A percentile compares a stretch with the other conserved stretches of the same genome.
These are phyloP conservation scores for Neotragus moschatus DNA, from an alignment of 2,113 vertebrate species.

Conservation along the genomic window DNA sequence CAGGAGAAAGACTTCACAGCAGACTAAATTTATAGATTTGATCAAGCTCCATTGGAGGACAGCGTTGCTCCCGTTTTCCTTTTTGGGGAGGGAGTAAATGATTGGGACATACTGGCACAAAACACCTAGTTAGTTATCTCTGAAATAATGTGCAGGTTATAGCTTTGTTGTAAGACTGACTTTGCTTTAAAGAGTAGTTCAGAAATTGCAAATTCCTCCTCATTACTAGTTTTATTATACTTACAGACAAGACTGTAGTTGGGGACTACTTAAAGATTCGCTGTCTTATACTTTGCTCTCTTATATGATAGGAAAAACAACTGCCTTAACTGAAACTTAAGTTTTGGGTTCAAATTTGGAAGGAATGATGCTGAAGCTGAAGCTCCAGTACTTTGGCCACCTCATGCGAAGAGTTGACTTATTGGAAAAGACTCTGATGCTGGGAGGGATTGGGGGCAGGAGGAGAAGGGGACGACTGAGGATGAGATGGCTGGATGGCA, in stretches of 20 bases:
- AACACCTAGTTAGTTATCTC: not conserved
- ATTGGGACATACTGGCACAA: accelerated
- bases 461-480: no score
- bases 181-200: not conserved
- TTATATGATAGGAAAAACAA: not conserved
- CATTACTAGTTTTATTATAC: not conserved
- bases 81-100: not conserved
- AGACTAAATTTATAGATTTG: not conserved
- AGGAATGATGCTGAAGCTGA: no score
- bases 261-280: not conserved
- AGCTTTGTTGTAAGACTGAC: not conserved
- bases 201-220: not conserved
- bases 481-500: no score
- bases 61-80: not conserved
- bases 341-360: not conserved
- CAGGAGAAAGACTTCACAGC: not conserved
- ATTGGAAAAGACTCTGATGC: no score
- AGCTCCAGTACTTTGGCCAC: no score
- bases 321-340: not conserved
- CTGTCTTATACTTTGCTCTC: not conserved
- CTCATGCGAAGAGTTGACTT: no score
- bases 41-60: not conserved
- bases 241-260: not conserved
- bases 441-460: no score
- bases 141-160: not conserved